Evolutionary conservation across 30 jellyfish, hydroid and myxozoan genomes (phyloP).

Genomic region (Cassiopea xamachana): DNA sequence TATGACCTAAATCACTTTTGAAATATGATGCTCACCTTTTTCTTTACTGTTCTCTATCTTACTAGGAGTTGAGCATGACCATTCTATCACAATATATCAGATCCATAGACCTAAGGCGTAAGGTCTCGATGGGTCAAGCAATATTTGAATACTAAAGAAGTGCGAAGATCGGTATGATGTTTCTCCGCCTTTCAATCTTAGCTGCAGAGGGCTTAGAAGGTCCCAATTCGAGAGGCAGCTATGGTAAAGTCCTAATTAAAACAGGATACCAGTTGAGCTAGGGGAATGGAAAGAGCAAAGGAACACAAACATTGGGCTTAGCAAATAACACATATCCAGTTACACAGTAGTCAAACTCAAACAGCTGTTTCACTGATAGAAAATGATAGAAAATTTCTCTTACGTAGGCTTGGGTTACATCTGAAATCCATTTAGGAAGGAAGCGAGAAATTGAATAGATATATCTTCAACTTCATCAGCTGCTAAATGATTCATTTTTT

Average conservation of each 20-base stretch:
- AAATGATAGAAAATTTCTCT: background rate
- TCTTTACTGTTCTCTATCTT: background rate
- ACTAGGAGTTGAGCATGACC: background rate
- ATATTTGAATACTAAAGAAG: background rate
- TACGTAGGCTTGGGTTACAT: background rate
- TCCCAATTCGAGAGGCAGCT: background rate
- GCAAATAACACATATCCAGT: slow-evolving; percentile 4
- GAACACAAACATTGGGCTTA: background rate
- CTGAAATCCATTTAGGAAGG: background rate
- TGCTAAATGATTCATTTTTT: too few relatives aligned
- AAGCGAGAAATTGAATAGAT: background rate
- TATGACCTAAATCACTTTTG: background rate
- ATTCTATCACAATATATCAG: background rate
- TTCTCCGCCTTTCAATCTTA: background rate
- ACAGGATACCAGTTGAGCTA: background rate
- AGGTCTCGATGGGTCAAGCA: background rate
- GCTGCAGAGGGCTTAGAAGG: background rate
- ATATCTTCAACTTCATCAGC: background rate
- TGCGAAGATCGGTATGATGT: background rate
- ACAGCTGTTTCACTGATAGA: background rate
- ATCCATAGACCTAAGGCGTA: background rate
- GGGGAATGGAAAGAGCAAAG: background rate
- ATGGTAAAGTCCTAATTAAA: background rate
- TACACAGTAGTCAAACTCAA: slow-evolving; percentile 2
- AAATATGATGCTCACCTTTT: background rate